Conservation (phyloP, 2,888 invertebrate genomes). For the Hydraecia micacea region DNA sequence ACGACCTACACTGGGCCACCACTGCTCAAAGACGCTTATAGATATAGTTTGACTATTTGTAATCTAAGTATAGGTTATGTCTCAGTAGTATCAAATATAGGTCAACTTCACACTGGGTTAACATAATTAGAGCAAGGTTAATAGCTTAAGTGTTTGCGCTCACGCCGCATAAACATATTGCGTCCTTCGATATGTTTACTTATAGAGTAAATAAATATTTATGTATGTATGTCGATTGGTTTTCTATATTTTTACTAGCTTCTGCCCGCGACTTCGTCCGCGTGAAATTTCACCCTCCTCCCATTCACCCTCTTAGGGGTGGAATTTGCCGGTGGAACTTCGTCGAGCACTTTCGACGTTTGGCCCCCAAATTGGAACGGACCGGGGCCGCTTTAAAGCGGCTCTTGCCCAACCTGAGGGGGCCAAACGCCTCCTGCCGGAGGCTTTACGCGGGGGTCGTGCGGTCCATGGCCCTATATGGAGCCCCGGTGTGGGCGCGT, state of each 20-base stretch:
- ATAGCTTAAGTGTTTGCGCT: constrained; percentile 51
- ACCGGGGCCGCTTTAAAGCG: too few relatives aligned
- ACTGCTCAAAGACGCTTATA: neutral
- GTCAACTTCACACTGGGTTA: constrained; percentile 49
- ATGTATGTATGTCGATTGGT: neutral
- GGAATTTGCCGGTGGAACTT: too few relatives aligned
- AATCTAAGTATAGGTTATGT: neutral
- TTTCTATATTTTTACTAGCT: neutral
- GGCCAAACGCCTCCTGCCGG: too few relatives aligned
- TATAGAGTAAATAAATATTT: constrained; percentile 18
- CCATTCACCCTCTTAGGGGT: too few relatives aligned
- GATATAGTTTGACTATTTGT: neutral
- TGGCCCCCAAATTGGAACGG: too few relatives aligned
- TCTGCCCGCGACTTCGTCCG: too few relatives aligned
- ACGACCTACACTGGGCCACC: neutral
- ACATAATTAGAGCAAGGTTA: constrained; percentile 60
- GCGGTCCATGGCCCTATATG: too few relatives aligned
- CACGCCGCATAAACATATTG: constrained; percentile 38
- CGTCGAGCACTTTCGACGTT: too few relatives aligned
- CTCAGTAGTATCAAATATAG: constrained; percentile 37
- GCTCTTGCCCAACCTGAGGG: too few relatives aligned
- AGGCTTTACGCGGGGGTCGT: too few relatives aligned
- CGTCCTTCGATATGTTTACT: constrained; percentile 42
- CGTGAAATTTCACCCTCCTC: too few relatives aligned
- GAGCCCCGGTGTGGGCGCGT: too few relatives aligned